Conservation (phyloP, 1,140 invertebrate species). For the Solenopsis invicta region DNA sequence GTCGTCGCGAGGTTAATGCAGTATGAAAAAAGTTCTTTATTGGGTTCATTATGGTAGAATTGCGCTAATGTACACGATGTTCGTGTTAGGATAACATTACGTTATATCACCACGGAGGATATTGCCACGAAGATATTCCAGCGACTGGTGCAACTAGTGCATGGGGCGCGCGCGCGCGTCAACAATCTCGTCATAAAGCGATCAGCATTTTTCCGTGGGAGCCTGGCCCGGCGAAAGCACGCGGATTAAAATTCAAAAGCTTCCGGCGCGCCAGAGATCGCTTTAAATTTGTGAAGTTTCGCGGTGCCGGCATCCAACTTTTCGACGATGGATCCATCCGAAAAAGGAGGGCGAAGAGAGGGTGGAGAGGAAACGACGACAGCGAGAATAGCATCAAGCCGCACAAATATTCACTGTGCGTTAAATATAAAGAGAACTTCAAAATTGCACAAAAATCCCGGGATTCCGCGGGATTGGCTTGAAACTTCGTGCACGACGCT, state of each 20-base stretch:
- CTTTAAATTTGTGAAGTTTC: slow-evolving; percentile 76
- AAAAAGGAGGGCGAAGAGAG: slow-evolving; percentile 34
- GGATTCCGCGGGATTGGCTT: slow-evolving; percentile 48
- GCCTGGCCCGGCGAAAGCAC: slow-evolving; percentile 45
- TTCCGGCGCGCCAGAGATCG: slow-evolving; percentile 62
- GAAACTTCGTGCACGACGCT: slow-evolving; percentile 35
- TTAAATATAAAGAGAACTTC: slow-evolving; percentile 59
- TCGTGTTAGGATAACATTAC: slow-evolving; percentile 59
- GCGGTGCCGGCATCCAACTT: slow-evolving; percentile 64
- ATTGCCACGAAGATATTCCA: slow-evolving; percentile 50
- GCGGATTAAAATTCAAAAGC: slow-evolving; percentile 77
- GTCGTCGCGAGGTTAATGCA: slow-evolving; percentile 34
- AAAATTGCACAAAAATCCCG: slow-evolving; percentile 54
- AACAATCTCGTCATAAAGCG: slow-evolving; percentile 62
- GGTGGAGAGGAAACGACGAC: neutral
- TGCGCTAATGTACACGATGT: slow-evolving; percentile 37
- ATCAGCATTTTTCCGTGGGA: slow-evolving; percentile 69
- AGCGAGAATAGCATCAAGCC: slow-evolving; percentile 33
- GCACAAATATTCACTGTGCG: slow-evolving; percentile 49
- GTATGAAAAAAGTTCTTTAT: slow-evolving; percentile 46
- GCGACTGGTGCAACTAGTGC: slow-evolving; percentile 54
- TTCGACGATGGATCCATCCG: slow-evolving; percentile 66
- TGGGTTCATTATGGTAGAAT: slow-evolving; percentile 40
- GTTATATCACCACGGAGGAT: slow-evolving; percentile 53
- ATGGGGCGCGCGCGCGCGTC: slow-evolving; percentile 17